A percentile compares a stretch with the other conserved stretches of the same genome.
Evolutionary conservation across 2,888 invertebrate species (phyloP).

Genomic region (Chloroclystis v-ata): DNA sequence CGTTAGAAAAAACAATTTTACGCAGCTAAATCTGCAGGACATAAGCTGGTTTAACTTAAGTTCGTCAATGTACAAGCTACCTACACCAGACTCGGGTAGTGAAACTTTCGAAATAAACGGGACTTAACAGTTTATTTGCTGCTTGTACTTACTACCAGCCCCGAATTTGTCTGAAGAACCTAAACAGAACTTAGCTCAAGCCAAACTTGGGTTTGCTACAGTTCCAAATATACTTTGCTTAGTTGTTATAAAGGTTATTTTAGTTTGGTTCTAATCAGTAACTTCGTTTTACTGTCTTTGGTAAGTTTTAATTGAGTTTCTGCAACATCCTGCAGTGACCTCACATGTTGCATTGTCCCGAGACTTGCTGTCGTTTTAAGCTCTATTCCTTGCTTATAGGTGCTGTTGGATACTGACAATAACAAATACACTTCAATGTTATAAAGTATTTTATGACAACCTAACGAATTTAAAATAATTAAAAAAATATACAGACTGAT

Average conservation of each 20-base stretch:
- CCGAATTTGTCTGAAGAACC: constrained; percentile 1
- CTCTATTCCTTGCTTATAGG: no score
- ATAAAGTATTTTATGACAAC: no score
- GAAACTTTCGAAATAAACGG: background rate
- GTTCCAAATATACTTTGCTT: constrained; percentile 4
- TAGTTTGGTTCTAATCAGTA: constrained; percentile 10
- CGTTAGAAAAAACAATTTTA: no score
- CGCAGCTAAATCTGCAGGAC: no score
- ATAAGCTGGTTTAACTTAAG: no score
- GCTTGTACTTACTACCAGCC: background rate
- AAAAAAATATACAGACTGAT: no score
- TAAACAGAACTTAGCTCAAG: constrained; percentile 1
- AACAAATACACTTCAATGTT: no score
- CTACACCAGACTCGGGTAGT: background rate
- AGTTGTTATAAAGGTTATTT: constrained; percentile 11
- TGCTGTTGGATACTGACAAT: no score
- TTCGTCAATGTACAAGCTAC: background rate
- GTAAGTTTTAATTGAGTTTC: constrained; percentile 65
- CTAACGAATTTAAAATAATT: no score
- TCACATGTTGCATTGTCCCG: constrained; percentile 29
- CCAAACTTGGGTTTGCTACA: background rate
- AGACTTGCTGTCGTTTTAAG: constrained; percentile 10
- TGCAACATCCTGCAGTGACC: constrained; percentile 42
- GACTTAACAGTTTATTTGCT: background rate
- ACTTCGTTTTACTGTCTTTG: constrained; percentile 41